Evolutionary conservation across 2,113 vertebrate genomes (phyloP).

Genomic region (Takifugu flavidus): DNA sequence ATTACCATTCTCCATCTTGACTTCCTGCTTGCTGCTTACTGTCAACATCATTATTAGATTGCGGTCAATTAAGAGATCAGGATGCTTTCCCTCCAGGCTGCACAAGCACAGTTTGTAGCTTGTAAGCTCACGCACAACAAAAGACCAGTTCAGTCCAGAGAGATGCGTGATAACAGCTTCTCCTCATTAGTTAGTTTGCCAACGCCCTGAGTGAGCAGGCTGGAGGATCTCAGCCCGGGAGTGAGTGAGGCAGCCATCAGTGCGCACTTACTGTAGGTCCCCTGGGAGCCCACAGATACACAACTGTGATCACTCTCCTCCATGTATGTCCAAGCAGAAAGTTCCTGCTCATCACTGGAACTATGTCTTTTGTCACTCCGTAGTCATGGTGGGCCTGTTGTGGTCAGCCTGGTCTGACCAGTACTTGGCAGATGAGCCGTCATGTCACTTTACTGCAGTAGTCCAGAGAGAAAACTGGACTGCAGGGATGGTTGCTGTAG

Average conservation of each 20-base stretch:
- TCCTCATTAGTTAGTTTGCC: conserved; percentile 47
- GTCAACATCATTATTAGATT: conserved; percentile 67
- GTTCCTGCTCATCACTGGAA: not conserved
- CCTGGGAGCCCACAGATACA: conserved; percentile 28
- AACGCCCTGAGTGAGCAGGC: conserved; percentile 60
- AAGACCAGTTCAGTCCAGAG: conserved; percentile 1
- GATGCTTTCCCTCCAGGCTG: conserved; percentile 8
- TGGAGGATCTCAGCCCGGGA: conserved; percentile 25
- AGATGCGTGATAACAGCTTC: conserved; percentile 14
- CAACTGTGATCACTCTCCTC: conserved; percentile 21
- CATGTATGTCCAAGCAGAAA: not conserved
- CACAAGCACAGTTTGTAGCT: conserved; percentile 4
- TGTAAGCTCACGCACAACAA: not conserved
- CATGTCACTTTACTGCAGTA: not conserved
- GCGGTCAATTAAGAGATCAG: conserved; percentile 52
- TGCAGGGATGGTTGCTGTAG: no score
- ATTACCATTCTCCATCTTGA: conserved; percentile 41
- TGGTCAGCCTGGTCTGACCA: not conserved
- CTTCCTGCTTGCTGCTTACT: conserved; percentile 56
- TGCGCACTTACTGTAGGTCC: conserved; percentile 36
- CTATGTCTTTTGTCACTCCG: not conserved
- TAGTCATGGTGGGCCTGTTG: not conserved
- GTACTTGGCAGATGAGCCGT: not conserved
- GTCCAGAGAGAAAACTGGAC: no score
- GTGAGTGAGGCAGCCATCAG: conserved; percentile 34